Percentiles rank a stretch among this genome's conserved stretches.
phyloP scores from a whole-genome alignment of 2,113 vertebrate genomes.

The Chinchilla lanigera region DNA sequence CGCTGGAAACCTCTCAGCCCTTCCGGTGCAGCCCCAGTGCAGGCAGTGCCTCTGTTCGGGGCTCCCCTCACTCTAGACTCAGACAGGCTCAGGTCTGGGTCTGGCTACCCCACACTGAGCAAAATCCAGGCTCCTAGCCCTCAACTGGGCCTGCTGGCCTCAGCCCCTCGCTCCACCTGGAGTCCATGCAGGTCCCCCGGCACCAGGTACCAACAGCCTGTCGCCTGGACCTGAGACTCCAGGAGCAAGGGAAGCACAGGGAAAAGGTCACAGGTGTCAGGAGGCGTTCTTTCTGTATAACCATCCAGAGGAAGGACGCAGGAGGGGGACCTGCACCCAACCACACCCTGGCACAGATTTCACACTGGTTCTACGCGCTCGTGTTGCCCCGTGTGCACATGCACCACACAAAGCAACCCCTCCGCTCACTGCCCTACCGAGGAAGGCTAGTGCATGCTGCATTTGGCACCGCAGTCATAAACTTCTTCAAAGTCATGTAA shows the following conservation, averaged over 20 bases:
- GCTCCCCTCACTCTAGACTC: neutral
- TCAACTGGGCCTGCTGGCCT: accelerated
- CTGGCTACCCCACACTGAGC: neutral
- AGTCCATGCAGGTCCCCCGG: accelerated
- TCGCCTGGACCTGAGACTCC: neutral
- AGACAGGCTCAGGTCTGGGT: neutral
- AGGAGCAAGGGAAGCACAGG: neutral
- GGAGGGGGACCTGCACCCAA: accelerated
- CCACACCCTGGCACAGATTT: neutral
- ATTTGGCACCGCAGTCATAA: no score
- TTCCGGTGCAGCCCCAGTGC: accelerated
- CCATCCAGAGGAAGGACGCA: neutral
- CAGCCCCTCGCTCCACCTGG: no score
- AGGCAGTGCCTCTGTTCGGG: neutral
- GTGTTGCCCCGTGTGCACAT: neutral
- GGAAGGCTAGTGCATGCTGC: accelerated
- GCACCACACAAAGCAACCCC: neutral
- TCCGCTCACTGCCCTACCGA: neutral
- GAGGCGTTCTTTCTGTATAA: neutral
- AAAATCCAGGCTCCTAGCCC: neutral
- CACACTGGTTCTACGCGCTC: no score
- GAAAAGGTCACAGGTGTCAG: neutral
- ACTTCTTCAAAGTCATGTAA: no score
- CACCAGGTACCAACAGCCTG: accelerated
- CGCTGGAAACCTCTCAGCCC: neutral